A percentile compares a stretch with the other conserved stretches of the same genome.
Conservation (phyloP, 2,113 vertebrate species). For the Corythoichthys haematopterus region DNA sequence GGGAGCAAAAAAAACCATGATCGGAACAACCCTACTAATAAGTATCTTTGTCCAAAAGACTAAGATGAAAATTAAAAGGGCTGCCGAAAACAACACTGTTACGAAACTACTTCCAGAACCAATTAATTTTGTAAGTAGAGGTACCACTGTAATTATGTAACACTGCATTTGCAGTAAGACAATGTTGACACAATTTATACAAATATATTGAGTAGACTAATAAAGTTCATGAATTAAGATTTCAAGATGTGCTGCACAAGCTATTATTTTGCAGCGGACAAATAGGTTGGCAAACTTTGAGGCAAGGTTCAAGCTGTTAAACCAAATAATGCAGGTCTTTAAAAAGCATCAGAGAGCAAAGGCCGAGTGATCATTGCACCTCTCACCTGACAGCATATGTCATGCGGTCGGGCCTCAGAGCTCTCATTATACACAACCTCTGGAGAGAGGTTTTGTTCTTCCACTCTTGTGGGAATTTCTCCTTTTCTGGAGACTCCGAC, state of each 20-base stretch:
- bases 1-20: too few relatives aligned
- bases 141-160: neutral
- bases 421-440: conserved; percentile 85
- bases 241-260: neutral
- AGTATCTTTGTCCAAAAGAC: too few relatives aligned
- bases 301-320: conserved; percentile 30
- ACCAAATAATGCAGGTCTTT: conserved; percentile 13
- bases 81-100: too few relatives aligned
- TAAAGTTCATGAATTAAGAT: conserved; percentile 12
- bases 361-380: neutral
- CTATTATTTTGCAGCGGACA: conserved; percentile 2
- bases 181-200: neutral
- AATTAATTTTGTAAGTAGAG: too few relatives aligned
- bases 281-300: neutral
- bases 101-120: too few relatives aligned
- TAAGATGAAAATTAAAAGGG: too few relatives aligned
- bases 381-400: conserved; percentile 81
- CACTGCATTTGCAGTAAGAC: neutral
- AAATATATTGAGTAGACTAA: neutral
- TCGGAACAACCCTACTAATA: too few relatives aligned
- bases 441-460: conserved; percentile 87
- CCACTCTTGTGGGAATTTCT: conserved; percentile 95
- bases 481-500: conserved; percentile 89
- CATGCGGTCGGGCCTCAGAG: conserved; percentile 82
- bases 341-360: conserved; percentile 20